phyloP scores from a whole-genome alignment of 2,888 invertebrate genomes.

The Patella pellucida region DNA sequence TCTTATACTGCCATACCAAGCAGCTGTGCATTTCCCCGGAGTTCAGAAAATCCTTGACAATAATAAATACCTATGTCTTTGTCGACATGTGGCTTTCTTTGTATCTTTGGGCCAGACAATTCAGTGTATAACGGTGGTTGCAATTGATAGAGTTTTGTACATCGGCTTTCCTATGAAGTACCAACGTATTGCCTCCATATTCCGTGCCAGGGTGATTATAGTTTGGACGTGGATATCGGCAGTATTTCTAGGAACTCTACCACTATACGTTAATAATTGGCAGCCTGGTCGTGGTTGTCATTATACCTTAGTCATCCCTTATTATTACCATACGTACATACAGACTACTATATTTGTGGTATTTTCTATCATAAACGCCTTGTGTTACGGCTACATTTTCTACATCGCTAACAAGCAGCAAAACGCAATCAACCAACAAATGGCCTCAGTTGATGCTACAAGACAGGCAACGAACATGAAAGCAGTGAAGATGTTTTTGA shows the following conservation, averaged over 20 bases:
- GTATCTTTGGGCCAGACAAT: slow-evolving; percentile 13
- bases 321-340: slow-evolving; percentile 22
- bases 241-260: slow-evolving; percentile 24
- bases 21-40: slow-evolving; percentile 9
- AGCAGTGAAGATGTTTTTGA: slow-evolving; percentile 27
- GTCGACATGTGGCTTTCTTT: not conserved
- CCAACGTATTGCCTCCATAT: slow-evolving; percentile 21
- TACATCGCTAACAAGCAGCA: not conserved
- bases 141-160: slow-evolving; percentile 23
- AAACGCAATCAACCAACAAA: not conserved
- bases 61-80: slow-evolving; percentile 15
- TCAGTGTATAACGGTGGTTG: slow-evolving; percentile 5
- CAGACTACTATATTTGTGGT: slow-evolving; percentile 26
- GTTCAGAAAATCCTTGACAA: slow-evolving; percentile 8
- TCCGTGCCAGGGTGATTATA: slow-evolving; percentile 20
- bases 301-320: slow-evolving; percentile 17
- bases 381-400: not conserved
- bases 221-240: slow-evolving; percentile 22
- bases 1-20: slow-evolving; percentile 18
- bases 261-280: slow-evolving; percentile 24
- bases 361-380: slow-evolving; percentile 5
- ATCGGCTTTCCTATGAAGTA: slow-evolving; percentile 30
- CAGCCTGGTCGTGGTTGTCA: slow-evolving; percentile 10
- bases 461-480: slow-evolving; percentile 16
- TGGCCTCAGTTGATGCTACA: not conserved